Evolutionary conservation across 2,888 invertebrate genomes (phyloP), one percentile per base, ranked within the genome.

Genomic region (Aproaerema taeniolella): DNA sequence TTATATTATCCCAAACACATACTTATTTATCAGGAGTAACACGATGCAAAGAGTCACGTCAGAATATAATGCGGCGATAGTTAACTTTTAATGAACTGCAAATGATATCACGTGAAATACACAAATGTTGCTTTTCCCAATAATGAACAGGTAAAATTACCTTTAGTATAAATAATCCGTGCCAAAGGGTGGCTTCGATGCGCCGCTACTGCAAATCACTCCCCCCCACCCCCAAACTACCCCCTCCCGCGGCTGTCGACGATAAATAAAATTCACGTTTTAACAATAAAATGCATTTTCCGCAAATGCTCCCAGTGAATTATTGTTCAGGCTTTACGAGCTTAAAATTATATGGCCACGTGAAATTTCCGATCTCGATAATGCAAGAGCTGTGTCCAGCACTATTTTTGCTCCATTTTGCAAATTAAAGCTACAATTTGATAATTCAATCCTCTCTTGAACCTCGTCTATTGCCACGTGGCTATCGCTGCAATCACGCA

Each of bases 251-350:
- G 67, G 69, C 76, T 80, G 85, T 85, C 81, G 79, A 66, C 82
- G 70, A 85, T 86, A 86, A 85, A 85, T 85, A 86, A 86, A 86
- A 85, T 86, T 86, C 85, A 85, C 85, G 85, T 85, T 85, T 86
- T 85, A 86, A 85, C 85, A 86, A 86, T 86, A 86, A 86, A 86
- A 85, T 86, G 85, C 83, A 85, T 86, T 85, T 86, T 85, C 86
- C 85, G 83, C 85, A 85, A 86, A 86, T 85, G 85, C 81, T 81
- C 67, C 79, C 74, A 57, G 73, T 82, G 83, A 85, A 80, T 85
- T 85, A 85, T 85, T 74, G 75, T 72, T 57, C 73, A 63, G 67
- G 81, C 80, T 86, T 85, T 85, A 86, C 80, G 85, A 85, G 85
- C 81, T 86, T 83, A 85, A 86, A 86, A 86, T 86, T 85, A 85